phyloP scores from a whole-genome alignment of 1,140 invertebrate species.

The Eupristina koningsbergeri region DNA sequence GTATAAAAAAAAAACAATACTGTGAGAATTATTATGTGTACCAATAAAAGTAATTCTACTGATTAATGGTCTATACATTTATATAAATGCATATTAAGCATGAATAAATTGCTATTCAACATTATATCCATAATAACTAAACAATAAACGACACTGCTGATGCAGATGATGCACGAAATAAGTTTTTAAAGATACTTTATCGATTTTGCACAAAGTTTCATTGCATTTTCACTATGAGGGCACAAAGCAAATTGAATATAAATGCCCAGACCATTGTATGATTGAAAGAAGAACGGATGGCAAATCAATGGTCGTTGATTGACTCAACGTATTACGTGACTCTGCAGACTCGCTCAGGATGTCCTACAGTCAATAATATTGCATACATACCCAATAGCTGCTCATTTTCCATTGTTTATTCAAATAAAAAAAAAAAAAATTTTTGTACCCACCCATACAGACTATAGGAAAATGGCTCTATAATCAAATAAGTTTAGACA shows the following conservation, averaged over 20 bases:
- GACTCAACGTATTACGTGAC: slow-evolving; percentile 24
- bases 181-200: not conserved
- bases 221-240: not conserved
- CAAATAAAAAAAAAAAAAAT: slow-evolving; percentile 43
- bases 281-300: slow-evolving; percentile 33
- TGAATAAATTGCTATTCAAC: too few relatives aligned
- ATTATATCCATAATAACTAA: too few relatives aligned
- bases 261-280: slow-evolving; percentile 14
- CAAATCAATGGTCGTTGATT: slow-evolving; percentile 42
- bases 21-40: too few relatives aligned
- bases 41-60: too few relatives aligned
- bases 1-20: too few relatives aligned
- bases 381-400: not conserved
- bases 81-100: too few relatives aligned
- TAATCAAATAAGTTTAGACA: not conserved
- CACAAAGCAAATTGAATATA: not conserved
- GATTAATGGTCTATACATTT: too few relatives aligned
- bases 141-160: not conserved
- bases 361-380: not conserved
- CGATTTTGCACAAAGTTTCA: not conserved
- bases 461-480: too few relatives aligned
- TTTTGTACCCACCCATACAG: too few relatives aligned
- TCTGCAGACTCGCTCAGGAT: slow-evolving; percentile 8
- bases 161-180: not conserved
- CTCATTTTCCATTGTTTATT: not conserved